Conservation (phyloP, 2,888 invertebrate species). For the Limnephilus lunatus region DNA sequence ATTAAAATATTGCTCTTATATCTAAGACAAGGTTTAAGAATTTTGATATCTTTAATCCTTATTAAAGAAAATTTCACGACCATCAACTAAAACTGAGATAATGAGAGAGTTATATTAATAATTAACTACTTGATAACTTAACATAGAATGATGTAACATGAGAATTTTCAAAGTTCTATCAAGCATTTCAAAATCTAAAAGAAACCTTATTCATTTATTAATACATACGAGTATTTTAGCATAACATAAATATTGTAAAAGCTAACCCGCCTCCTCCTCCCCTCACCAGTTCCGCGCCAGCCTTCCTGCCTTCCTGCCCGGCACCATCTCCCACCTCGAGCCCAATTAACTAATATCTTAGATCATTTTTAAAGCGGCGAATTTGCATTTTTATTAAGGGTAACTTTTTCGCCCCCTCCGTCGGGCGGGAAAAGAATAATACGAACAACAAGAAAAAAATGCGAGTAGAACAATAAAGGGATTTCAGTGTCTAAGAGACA, state of each 20-base stretch:
- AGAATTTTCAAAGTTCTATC: not conserved
- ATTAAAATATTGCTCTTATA: not conserved
- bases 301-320: not conserved
- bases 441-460: slow-evolving; percentile 59
- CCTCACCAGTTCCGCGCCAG: not conserved
- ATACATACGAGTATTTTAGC: too few species aligned
- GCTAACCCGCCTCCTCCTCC: not conserved
- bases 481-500: slow-evolving; percentile 59
- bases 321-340: slow-evolving; percentile 45
- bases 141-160: not conserved
- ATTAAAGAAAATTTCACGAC: not conserved
- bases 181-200: not conserved
- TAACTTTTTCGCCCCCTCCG: slow-evolving; percentile 57
- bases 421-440: slow-evolving; percentile 51
- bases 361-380: slow-evolving; percentile 66
- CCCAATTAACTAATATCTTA: slow-evolving; percentile 67
- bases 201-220: not conserved
- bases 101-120: not conserved
- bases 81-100: not conserved
- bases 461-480: slow-evolving; percentile 61
- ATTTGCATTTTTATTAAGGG: slow-evolving; percentile 67
- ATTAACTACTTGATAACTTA: too few species aligned
- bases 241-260: not conserved
- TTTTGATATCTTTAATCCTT: too few species aligned
- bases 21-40: not conserved